phyloP scores from a whole-genome alignment of 2,888 invertebrate species.

The Acrobeloides nanus region DNA sequence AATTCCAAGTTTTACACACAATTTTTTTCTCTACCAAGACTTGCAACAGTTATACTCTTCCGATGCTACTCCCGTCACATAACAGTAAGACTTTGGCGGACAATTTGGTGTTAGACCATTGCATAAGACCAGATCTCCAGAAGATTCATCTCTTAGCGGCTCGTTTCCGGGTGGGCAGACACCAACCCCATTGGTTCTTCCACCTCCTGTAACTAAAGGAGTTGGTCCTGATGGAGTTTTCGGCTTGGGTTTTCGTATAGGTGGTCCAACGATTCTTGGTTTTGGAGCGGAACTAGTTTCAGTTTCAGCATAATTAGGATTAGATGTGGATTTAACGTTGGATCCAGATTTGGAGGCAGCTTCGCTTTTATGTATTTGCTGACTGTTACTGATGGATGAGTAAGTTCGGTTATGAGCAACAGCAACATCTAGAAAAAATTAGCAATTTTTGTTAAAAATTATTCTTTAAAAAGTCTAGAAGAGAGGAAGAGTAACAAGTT shows the following conservation, averaged over 20 bases:
- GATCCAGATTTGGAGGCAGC: too few species aligned
- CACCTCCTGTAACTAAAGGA: constrained; percentile 2
- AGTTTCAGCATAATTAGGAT: too few species aligned
- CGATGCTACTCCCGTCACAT: constrained; percentile 50
- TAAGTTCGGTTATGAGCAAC: too few species aligned
- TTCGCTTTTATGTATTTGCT: too few species aligned
- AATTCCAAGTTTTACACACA: not conserved
- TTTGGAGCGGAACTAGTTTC: too few species aligned
- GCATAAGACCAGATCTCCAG: constrained; percentile 38
- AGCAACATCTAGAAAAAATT: too few species aligned
- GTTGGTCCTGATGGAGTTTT: constrained; percentile 11
- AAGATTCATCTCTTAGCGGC: constrained; percentile 33
- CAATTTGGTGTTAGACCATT: constrained; percentile 51
- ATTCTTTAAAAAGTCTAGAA: too few species aligned
- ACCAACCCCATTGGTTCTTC: constrained; percentile 30
- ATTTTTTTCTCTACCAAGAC: constrained; percentile 31
- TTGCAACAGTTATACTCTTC: constrained; percentile 52
- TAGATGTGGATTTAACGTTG: too few species aligned
- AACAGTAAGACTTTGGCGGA: constrained; percentile 51
- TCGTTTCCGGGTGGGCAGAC: constrained; percentile 50
- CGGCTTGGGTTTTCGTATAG: constrained; percentile 39
- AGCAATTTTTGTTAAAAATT: too few species aligned
- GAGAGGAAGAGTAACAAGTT: too few species aligned
- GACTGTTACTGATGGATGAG: too few species aligned
- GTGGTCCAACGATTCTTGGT: constrained; percentile 46